Conservation (phyloP, 1,140 invertebrate species). For the Artemia franciscana region DNA sequence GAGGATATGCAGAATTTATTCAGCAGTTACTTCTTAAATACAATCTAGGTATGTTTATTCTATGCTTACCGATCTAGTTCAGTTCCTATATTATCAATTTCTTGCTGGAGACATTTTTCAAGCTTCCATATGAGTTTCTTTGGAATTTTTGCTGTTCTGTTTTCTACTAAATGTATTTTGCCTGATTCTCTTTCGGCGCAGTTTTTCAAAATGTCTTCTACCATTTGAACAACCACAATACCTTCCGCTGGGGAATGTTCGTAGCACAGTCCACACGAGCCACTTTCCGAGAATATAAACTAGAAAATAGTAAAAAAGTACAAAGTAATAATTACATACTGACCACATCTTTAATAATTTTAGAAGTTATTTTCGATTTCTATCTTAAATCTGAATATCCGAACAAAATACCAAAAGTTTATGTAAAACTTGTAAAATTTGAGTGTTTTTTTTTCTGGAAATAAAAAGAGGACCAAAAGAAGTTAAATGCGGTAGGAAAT, state of each 20-base stretch:
- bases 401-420: not conserved
- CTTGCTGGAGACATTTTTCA: slow-evolving; percentile 32
- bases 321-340: not conserved
- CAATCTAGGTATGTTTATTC: not conserved
- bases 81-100: slow-evolving; percentile 42
- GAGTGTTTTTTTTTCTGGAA: not conserved
- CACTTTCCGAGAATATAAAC: slow-evolving; percentile 65
- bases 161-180: not conserved
- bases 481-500: not conserved
- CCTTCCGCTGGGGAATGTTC: slow-evolving; percentile 95
- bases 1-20: too few species aligned
- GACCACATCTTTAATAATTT: not conserved
- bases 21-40: too few species aligned
- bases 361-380: not conserved
- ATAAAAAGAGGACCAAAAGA: not conserved
- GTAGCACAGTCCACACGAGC: slow-evolving; percentile 77
- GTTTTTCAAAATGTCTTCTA: slow-evolving; percentile 26
- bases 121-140: slow-evolving; percentile 66
- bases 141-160: slow-evolving; percentile 25
- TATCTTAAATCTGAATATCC: not conserved
- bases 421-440: not conserved
- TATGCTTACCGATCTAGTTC: slow-evolving; percentile 43
- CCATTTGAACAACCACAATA: slow-evolving; percentile 63
- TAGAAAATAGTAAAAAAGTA: too few species aligned
- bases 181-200: not conserved